phyloP scores from a whole-genome alignment of 2,888 invertebrate genomes.

The Cryptus armator region DNA sequence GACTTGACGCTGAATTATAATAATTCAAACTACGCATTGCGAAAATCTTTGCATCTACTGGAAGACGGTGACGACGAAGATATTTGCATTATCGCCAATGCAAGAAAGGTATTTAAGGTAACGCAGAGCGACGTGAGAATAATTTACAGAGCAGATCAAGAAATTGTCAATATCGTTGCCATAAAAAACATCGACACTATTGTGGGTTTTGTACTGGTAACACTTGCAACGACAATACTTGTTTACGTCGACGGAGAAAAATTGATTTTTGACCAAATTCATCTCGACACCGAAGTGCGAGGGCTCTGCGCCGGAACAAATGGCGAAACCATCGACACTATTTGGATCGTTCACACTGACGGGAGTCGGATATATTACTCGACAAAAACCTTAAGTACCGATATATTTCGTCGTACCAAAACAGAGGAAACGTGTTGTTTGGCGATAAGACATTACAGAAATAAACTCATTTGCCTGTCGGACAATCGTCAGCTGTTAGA shows the following conservation, averaged over 20 bases:
- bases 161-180: slow-evolving; percentile 74
- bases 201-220: slow-evolving; percentile 73
- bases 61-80: slow-evolving; percentile 50
- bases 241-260: slow-evolving; percentile 69
- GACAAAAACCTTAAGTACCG: slow-evolving; percentile 62
- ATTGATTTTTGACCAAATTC: slow-evolving; percentile 75
- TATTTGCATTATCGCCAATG: slow-evolving; percentile 76
- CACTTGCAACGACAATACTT: slow-evolving; percentile 69
- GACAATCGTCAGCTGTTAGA: slow-evolving; percentile 41
- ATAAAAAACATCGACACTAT: slow-evolving; percentile 71
- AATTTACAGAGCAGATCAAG: slow-evolving; percentile 71
- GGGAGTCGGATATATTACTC: slow-evolving; percentile 71
- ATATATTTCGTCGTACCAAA: slow-evolving; percentile 59
- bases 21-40: slow-evolving; percentile 67
- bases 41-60: slow-evolving; percentile 56
- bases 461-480: slow-evolving; percentile 74
- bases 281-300: slow-evolving; percentile 67
- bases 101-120: slow-evolving; percentile 74
- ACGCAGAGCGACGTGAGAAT: slow-evolving; percentile 69
- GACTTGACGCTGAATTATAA: slow-evolving; percentile 63
- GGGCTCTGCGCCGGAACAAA: slow-evolving; percentile 72
- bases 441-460: slow-evolving; percentile 74
- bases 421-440: slow-evolving; percentile 69
- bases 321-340: slow-evolving; percentile 53
- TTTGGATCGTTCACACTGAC: slow-evolving; percentile 77